Evolutionary conservation across 2,113 vertebrate genomes (phyloP), one percentile per base, ranked within the genome.

Genomic region (Antigone vipio): DNA sequence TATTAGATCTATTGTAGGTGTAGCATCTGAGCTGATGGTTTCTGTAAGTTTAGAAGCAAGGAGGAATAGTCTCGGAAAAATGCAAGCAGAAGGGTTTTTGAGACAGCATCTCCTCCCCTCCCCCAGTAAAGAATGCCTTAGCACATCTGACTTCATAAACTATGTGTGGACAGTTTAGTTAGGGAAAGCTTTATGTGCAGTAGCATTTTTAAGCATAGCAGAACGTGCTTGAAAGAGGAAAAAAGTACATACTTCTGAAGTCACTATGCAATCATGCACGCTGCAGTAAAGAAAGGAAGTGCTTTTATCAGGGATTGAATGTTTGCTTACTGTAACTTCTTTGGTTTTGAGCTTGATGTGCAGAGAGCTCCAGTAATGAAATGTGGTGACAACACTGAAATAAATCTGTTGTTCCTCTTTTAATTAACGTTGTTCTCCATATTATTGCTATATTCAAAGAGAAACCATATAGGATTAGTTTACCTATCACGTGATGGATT

Each of bases 261-360:
- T 34, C 58, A 30, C 20, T 18, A 0, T 34, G 49, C 16, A 73
- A 8, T 26, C 23, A 1, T 10, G 4, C 10, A 19, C 5, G 0
- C 30, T 85, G 38, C 11, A 1, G 30, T 45, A 15, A 34, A 42
- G 58, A 55, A 60, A 58, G 63, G 30, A 83, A 24, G 40, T 22
- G 11, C 6, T 85, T 6, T 73, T 64, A 17, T 22, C 72, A 20
- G 34, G 56, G 23, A 9, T 10, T 29, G 35, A 42, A 29, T 2
- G 5, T 45, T 87, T 53, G 34, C 3, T 16, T 1, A 0, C 67
- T 24, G 3, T 58, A 23, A 49, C 66, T 66, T 22, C 30, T 83
- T 87, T 35, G 73, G 16, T 27, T 82, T 87, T 30, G 45, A 76
- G 58, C 15, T 81, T 71, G 38, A 6, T 15, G 4, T 8, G 12